Base-by-base conservation (phyloP, 2,888 invertebrate genomes). In the Tinea trinotella region DNA sequence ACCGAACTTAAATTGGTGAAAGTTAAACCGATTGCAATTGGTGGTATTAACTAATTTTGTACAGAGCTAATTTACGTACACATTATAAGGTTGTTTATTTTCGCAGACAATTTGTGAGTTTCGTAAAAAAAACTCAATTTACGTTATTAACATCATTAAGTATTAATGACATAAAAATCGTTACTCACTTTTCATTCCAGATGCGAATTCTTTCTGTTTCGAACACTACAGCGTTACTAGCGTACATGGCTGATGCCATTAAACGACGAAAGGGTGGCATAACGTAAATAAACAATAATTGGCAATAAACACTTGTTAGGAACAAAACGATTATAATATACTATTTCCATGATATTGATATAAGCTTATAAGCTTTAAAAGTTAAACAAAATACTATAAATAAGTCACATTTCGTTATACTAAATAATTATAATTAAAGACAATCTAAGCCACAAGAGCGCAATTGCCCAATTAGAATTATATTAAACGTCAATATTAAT, bases 1-100 rank as follows among this genome's bases (percentile, higher is more conserved):
- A 74, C 68, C 9, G 72, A 72, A 78, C 70, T 74, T 71, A 75
- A 80, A 72, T 74, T 61, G 76, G 81, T 81, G 82, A 83, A 83
- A 81, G 83, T 82, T 66, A 76, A 68, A 63, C 68, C 70, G 63
- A 68, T 70, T 19, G 58, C 61, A 70, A 75, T 74, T 68, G 66
- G 70, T 65, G 68, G 65, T 68, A 70, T 70, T 70, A 71, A 67
- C 70, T 65, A 68, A 71, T 67, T 66, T 63, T 61, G 52, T 55
- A 58, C 56, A 40, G 40, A 40, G 12, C 36, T 36, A 9, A 40
- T 40, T 13, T 40, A 3, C 1, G 7, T 40, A 40, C 15, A n/a
- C 19, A 46, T 40, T 40, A 40, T 12, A 46, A 46, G 46, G 46
- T 46, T 17, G 12, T 9, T 36, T 36, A 46, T 46, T 19, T 46